A percentile compares a stretch with the other conserved stretches of the same genome.
These are phyloP conservation scores for Trichacis sp. DNA, from an alignment of 2,888 invertebrate species.

Conservation along the genomic window DNA sequence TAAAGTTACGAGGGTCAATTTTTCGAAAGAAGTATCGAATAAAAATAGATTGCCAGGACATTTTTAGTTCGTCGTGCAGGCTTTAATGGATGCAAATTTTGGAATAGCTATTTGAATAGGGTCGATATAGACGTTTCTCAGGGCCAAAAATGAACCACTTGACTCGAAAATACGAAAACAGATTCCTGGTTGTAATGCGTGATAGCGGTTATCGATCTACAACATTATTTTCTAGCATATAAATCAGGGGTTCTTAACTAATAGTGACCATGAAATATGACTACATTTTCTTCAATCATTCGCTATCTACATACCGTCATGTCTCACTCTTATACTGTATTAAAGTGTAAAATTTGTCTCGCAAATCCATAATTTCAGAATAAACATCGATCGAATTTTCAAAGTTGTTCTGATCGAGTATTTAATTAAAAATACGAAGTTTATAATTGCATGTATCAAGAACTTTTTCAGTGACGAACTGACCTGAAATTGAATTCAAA, in stretches of 20 bases:
- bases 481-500: too few relatives aligned
- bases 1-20: too few relatives aligned
- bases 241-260: constrained; percentile 13
- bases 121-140: constrained; percentile 33
- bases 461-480: too few relatives aligned
- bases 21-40: too few relatives aligned
- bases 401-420: too few relatives aligned
- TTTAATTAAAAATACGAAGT: too few relatives aligned
- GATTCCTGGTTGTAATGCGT: constrained; percentile 26
- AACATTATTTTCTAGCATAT: constrained; percentile 25
- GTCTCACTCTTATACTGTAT: too few relatives aligned
- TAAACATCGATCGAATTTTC: too few relatives aligned
- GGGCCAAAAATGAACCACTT: constrained; percentile 27
- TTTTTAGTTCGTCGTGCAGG: neutral
- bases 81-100: neutral
- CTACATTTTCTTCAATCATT: constrained; percentile 1
- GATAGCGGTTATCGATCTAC: constrained; percentile 30
- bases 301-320: too few relatives aligned
- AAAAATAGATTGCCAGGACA: neutral
- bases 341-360: too few relatives aligned
- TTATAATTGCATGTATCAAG: too few relatives aligned
- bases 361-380: too few relatives aligned
- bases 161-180: constrained; percentile 28
- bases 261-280: constrained; percentile 8
- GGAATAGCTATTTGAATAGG: constrained; percentile 14